phyloP scores from a whole-genome alignment of 2,888 invertebrate species.

The Aproaerema taeniolella region DNA sequence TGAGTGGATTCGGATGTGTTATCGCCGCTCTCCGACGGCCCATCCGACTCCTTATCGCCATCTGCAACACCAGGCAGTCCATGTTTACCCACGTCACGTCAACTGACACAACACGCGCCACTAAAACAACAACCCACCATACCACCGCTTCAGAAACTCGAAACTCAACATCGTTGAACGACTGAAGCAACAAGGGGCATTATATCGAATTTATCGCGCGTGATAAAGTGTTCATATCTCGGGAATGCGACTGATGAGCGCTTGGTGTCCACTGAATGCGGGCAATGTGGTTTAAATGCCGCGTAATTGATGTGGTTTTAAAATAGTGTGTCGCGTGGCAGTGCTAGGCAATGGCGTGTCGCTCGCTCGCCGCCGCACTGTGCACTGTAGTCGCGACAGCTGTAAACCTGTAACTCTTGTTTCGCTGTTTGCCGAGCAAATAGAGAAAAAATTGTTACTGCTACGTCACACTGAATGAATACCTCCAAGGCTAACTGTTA shows the following conservation, averaged over 20 bases:
- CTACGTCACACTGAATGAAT: slow-evolving; percentile 64
- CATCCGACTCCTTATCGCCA: slow-evolving; percentile 74
- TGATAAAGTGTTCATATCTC: slow-evolving; percentile 56
- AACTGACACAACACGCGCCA: slow-evolving; percentile 14
- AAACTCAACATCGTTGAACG: slow-evolving; percentile 63
- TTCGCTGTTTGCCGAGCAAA: slow-evolving; percentile 53
- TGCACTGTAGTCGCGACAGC: slow-evolving; percentile 31
- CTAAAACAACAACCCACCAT: slow-evolving; percentile 47
- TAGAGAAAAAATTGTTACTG: slow-evolving; percentile 62
- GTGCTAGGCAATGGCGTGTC: too few relatives aligned
- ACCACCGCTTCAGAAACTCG: slow-evolving; percentile 69
- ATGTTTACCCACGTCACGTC: slow-evolving; percentile 31
- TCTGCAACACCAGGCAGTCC: too few relatives aligned
- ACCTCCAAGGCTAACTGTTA: slow-evolving; percentile 58
- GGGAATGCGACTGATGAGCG: slow-evolving; percentile 21
- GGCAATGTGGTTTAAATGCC: slow-evolving; percentile 30
- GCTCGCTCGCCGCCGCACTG: slow-evolving; percentile 43
- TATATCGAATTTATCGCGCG: slow-evolving; percentile 53
- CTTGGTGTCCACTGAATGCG: slow-evolving; percentile 21
- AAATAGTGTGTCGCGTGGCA: too few relatives aligned
- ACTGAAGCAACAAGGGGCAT: slow-evolving; percentile 42
- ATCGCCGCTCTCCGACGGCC: slow-evolving; percentile 72
- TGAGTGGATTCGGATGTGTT: slow-evolving; percentile 70
- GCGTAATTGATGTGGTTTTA: slow-evolving; percentile 34
- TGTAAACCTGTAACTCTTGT: slow-evolving; percentile 43